These are phyloP conservation scores for Coreoperca whiteheadi DNA, from an alignment of 2,113 vertebrate species.

Conservation along the genomic window DNA sequence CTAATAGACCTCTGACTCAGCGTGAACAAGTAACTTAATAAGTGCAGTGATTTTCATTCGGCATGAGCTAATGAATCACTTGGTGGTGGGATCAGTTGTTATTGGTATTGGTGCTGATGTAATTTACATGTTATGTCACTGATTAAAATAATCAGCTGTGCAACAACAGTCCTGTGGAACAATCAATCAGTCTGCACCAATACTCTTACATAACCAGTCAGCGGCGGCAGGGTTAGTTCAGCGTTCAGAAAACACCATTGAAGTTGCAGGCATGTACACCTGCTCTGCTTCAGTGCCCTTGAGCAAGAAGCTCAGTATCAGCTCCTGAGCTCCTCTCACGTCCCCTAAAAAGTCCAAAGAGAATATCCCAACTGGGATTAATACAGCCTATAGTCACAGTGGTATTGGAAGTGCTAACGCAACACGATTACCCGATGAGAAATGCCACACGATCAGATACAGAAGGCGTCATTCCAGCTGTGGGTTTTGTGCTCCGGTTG, in stretches of 20 bases:
- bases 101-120: neutral
- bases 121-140: conserved; percentile 18
- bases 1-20: neutral
- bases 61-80: neutral
- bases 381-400: neutral
- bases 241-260: neutral
- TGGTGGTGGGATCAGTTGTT: neutral
- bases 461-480: conserved; percentile 24
- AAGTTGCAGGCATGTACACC: neutral
- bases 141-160: conserved; percentile 20
- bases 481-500: conserved; percentile 49
- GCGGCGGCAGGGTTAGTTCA: neutral
- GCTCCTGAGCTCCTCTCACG: neutral
- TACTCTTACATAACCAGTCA: neutral
- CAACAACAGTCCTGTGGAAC: conserved; percentile 3
- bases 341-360: neutral
- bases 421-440: neutral
- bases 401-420: conserved; percentile 16
- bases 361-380: conserved; percentile 17
- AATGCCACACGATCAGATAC: conserved; percentile 27
- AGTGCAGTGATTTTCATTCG: neutral
- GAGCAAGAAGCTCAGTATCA: neutral
- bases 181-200: conserved; percentile 10
- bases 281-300: neutral
- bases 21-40: neutral